Evolutionary conservation across 2,888 invertebrate species (phyloP).

Genomic region (Thysanoteuthis rhombus): DNA sequence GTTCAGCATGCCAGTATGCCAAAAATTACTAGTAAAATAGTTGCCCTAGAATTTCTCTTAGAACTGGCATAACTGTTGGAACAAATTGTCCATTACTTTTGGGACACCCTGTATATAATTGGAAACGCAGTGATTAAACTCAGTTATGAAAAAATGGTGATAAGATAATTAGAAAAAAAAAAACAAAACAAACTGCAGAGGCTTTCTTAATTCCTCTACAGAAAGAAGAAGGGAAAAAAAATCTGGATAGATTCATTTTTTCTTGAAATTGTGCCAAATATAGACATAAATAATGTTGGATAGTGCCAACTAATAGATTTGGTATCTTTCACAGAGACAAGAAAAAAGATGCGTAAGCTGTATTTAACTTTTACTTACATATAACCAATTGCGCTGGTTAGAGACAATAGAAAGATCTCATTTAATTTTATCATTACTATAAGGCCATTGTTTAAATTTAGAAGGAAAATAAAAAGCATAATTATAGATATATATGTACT

Average conservation of each 20-base stretch:
- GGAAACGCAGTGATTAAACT: background rate
- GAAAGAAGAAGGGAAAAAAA: background rate
- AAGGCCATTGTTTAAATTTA: background rate
- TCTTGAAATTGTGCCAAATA: background rate
- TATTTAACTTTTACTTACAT: conserved; percentile 12
- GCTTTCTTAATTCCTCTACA: background rate
- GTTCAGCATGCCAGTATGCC: no score
- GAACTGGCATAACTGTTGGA: no score
- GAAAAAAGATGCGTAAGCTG: background rate
- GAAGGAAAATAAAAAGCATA: background rate
- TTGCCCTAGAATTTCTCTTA: no score
- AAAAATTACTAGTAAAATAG: no score
- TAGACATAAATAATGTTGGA: background rate
- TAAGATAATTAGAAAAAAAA: background rate
- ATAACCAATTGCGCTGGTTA: conserved; percentile 1
- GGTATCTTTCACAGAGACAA: background rate
- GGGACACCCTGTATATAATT: no score
- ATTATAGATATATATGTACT: background rate
- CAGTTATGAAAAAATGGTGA: background rate
- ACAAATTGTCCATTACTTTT: no score
- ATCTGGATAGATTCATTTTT: background rate
- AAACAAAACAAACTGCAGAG: background rate
- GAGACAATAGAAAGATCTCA: conserved; percentile 12
- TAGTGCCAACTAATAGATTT: background rate
- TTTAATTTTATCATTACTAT: background rate